These are phyloP conservation scores for Sebastes minor DNA, from an alignment of 2,797 vertebrate species.

Conservation along the genomic window DNA sequence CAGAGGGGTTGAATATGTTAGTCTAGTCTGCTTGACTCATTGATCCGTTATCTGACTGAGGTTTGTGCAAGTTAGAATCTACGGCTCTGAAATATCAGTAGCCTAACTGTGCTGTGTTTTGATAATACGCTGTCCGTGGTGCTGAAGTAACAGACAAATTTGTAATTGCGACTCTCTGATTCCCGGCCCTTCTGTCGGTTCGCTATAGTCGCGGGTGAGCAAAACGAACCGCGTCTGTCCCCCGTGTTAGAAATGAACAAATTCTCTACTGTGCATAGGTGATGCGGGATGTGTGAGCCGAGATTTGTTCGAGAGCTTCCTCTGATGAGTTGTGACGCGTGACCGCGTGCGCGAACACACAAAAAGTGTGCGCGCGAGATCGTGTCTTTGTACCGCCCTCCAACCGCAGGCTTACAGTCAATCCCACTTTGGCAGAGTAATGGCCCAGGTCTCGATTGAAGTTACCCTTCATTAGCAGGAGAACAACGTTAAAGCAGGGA, in stretches of 20 bases:
- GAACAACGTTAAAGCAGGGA: conserved; percentile 55
- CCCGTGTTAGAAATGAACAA: background rate
- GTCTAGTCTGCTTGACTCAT: background rate
- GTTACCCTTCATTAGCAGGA: conserved; percentile 70
- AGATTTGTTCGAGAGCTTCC: background rate
- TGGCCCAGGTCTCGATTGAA: conserved; percentile 63
- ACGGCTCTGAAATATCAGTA: background rate
- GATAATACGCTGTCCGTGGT: background rate
- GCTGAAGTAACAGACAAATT: background rate
- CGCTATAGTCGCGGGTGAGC: background rate
- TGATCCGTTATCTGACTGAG: background rate
- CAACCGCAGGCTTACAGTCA: conserved; percentile 55
- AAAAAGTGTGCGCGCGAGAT: background rate
- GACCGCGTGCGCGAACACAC: background rate
- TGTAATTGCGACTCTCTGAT: background rate
- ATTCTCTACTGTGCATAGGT: background rate
- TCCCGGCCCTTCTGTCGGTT: background rate
- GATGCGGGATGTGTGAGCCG: background rate
- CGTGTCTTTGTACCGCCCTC: conserved; percentile 29
- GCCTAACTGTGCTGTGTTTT: background rate
- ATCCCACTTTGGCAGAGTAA: conserved; percentile 65
- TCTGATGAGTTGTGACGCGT: background rate
- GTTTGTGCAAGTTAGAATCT: background rate
- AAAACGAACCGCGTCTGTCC: background rate
- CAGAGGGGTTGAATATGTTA: background rate